Evolutionary conservation across 2,797 vertebrate species (phyloP).

Genomic region (Echiichthys vipera): DNA sequence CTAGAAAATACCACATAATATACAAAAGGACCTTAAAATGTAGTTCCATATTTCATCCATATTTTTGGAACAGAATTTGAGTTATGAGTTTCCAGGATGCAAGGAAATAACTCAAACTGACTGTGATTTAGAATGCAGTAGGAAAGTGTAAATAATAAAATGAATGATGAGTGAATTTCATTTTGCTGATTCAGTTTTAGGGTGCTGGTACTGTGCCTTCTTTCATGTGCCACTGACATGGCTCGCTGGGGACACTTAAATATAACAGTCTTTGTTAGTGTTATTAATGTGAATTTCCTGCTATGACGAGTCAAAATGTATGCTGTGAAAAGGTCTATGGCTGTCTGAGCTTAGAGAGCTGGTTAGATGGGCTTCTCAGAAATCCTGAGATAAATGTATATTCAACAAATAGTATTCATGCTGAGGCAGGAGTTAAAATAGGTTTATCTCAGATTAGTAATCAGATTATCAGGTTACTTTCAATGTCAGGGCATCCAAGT

Average conservation of each 20-base stretch:
- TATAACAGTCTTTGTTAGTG: background rate
- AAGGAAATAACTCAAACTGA: background rate
- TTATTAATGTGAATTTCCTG: background rate
- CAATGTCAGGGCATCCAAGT: background rate
- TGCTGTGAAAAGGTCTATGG: background rate
- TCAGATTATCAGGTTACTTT: too few species aligned
- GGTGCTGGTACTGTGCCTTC: background rate
- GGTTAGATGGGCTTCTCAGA: background rate
- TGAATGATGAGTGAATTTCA: background rate
- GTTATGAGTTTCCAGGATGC: background rate
- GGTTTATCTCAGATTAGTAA: background rate
- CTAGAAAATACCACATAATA: background rate
- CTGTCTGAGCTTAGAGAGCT: background rate
- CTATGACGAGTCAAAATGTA: background rate
- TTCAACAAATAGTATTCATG: background rate
- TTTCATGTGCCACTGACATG: background rate
- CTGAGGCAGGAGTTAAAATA: background rate
- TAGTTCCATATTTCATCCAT: background rate
- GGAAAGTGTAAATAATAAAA: slow-evolving; percentile 7
- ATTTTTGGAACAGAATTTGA: background rate
- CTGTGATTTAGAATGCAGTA: background rate
- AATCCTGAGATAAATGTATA: background rate
- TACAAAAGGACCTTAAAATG: slow-evolving; percentile 1
- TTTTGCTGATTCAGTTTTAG: background rate
- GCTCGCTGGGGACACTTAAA: background rate